These are phyloP conservation scores for Polyommatus icarus DNA, from an alignment of 2,888 invertebrate species.

Conservation along the genomic window DNA sequence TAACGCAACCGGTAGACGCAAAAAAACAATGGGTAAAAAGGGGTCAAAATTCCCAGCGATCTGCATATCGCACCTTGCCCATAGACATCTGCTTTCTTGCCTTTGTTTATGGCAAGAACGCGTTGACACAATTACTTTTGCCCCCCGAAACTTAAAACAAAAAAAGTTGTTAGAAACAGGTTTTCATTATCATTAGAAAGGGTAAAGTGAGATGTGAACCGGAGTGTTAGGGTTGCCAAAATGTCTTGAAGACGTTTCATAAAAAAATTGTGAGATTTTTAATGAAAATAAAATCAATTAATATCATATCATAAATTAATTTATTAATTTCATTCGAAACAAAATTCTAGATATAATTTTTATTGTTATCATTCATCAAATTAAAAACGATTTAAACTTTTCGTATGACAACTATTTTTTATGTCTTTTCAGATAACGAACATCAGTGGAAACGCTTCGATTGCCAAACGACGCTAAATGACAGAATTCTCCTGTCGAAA, in stretches of 20 bases:
- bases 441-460: too few species aligned
- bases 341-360: too few species aligned
- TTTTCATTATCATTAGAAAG: conserved; percentile 75
- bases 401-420: too few species aligned
- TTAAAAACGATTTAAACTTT: too few species aligned
- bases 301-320: too few species aligned
- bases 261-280: too few species aligned
- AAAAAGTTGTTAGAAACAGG: conserved; percentile 77
- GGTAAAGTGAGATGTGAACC: conserved; percentile 73
- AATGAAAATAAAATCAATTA: too few species aligned
- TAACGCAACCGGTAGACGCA: conserved; percentile 47
- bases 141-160: conserved; percentile 71
- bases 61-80: conserved; percentile 67
- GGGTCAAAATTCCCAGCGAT: conserved; percentile 72
- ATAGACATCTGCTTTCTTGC: conserved; percentile 69
- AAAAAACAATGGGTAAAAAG: conserved; percentile 61
- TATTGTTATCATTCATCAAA: too few species aligned
- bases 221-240: conserved; percentile 64
- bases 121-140: conserved; percentile 75
- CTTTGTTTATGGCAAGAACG: conserved; percentile 65
- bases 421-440: too few species aligned
- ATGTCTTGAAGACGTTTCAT: background rate
- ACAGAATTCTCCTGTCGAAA: background rate
- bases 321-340: too few species aligned
- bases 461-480: background rate